Evolutionary conservation across 2,888 invertebrate species (phyloP).

Genomic region (Phasia obesa): DNA sequence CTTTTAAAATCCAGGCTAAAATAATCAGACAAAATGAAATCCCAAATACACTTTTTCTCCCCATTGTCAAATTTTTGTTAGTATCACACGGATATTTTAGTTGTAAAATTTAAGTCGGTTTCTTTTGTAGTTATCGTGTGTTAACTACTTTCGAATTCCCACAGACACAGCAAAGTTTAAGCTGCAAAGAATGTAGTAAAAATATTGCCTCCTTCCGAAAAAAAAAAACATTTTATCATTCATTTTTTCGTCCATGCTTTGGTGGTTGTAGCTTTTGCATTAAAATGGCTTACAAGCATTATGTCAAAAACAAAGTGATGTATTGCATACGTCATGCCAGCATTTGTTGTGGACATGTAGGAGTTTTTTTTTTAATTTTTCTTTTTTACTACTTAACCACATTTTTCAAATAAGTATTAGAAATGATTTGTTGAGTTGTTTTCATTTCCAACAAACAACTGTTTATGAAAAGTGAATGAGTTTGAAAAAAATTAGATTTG

Average conservation of each 20-base stretch:
- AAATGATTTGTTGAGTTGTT: neutral
- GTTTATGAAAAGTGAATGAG: too few species aligned
- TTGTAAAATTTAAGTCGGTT: neutral
- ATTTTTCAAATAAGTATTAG: neutral
- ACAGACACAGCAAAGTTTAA: slow-evolving; percentile 5
- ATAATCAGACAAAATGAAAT: too few species aligned
- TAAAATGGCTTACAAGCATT: slow-evolving; percentile 23
- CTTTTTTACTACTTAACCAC: neutral
- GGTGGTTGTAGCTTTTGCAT: slow-evolving; percentile 31
- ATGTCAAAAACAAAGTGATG: slow-evolving; percentile 49
- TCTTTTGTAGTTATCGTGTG: neutral
- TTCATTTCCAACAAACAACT: neutral
- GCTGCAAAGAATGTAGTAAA: slow-evolving; percentile 12
- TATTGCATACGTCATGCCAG: slow-evolving; percentile 34
- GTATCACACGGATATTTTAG: too few species aligned
- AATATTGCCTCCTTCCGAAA: neutral
- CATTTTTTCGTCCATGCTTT: neutral
- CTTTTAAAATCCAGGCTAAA: too few species aligned
- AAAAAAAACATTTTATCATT: neutral
- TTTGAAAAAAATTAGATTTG: too few species aligned
- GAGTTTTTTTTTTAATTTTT: neutral
- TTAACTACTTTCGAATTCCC: slow-evolving; percentile 10
- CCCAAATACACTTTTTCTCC: too few species aligned
- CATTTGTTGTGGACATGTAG: slow-evolving; percentile 55
- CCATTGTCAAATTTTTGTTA: too few species aligned